phyloP scores from a whole-genome alignment of 1,140 invertebrate genomes.

The Dendrolimus punctatus region DNA sequence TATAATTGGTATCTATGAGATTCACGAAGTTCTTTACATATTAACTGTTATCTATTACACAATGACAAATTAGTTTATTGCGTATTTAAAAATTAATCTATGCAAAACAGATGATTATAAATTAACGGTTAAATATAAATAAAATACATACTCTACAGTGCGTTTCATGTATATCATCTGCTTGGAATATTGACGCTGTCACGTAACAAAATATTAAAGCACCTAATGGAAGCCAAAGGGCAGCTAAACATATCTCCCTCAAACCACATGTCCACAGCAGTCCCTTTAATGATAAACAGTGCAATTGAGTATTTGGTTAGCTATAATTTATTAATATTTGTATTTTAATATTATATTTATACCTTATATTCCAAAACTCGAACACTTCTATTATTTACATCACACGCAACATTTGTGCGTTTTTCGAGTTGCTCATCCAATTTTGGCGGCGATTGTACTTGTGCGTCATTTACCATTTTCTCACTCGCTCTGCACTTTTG shows the following conservation, averaged over 20 bases:
- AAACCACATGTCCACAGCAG: conserved; percentile 69
- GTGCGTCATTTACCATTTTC: conserved; percentile 68
- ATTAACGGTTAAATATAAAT: neutral
- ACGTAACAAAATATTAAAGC: conserved; percentile 89
- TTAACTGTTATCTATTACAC: too few relatives aligned
- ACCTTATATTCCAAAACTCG: conserved; percentile 56
- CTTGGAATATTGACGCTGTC: conserved; percentile 90
- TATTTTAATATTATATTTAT: conserved; percentile 4
- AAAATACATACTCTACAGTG: conserved; percentile 85
- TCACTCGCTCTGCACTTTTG: conserved; percentile 23
- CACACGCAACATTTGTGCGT: conserved; percentile 39
- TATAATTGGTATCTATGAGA: too few relatives aligned
- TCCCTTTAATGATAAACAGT: conserved; percentile 36
- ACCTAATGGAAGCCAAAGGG: conserved; percentile 85
- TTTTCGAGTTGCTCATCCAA: conserved; percentile 32
- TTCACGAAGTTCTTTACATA: too few relatives aligned
- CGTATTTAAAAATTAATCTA: too few relatives aligned
- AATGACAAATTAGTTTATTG: too few relatives aligned
- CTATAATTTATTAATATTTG: neutral
- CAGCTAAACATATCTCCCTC: conserved; percentile 83
- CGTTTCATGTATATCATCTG: conserved; percentile 93
- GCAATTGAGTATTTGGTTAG: conserved; percentile 1
- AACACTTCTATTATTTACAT: conserved; percentile 37
- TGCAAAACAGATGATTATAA: too few relatives aligned
- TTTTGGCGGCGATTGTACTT: conserved; percentile 53